Evolutionary conservation across 2,888 invertebrate species (phyloP), one percentile per base, ranked within the genome.

Genomic region (Drosophila colorata): DNA sequence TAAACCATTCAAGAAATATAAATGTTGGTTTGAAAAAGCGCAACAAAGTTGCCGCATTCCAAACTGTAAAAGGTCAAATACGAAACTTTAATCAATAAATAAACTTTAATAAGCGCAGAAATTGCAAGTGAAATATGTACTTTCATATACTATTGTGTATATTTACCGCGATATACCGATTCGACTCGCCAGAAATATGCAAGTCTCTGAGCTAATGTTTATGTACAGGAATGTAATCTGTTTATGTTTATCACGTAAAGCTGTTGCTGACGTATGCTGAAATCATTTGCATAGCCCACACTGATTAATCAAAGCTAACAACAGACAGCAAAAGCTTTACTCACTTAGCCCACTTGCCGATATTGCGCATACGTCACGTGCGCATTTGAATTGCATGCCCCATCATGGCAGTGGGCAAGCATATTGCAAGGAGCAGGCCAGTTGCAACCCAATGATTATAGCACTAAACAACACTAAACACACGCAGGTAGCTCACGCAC

Each of bases 301-400:
- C 44, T 57, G 68, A 73, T 68, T 77, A 77, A 77, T 68, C 78
- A 57, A 43, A 72, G 56, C 57, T 41, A 59, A 28, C 58, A 23
- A 9, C 31, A 13, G 25, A 49, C 38, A 23, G 41, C 70, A 23
- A 63, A 28, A 69, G 37, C 40, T 52, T 52, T 47, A 4, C 33
- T 9, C 20, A 33, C 35, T 37, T 40, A 4, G 33, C 11, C 8
- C 59, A 16, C n/a, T 38, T 16, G 31, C 20, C 61, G 47, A 81
- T 69, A 88, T 83, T 79, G 74, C 71, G 80, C 63, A 86, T 79
- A 88, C 83, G 86, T 56, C 86, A 83, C 80, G 88, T 86, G 48
- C 57, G 51, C 63, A 41, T 53, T 33, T 53, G 25, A 44, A 44
- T 53, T 23, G 43, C 38, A 16, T 8, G 9, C 53, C 23, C 13